These are phyloP conservation scores for Alexandromys fortis DNA, from an alignment of 2,113 vertebrate genomes.

Conservation along the genomic window DNA sequence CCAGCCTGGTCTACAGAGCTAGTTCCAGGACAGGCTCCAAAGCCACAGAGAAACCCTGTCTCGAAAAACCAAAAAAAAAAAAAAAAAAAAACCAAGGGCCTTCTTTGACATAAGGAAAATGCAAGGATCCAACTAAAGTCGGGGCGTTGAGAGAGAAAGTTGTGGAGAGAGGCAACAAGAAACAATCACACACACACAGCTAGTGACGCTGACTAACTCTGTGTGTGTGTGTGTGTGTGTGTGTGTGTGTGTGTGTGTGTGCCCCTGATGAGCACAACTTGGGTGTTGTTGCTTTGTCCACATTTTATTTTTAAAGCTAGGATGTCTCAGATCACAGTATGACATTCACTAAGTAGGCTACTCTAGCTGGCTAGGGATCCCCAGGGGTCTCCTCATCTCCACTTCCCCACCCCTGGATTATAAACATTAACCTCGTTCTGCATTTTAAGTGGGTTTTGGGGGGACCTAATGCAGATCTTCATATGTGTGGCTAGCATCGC, in stretches of 20 bases:
- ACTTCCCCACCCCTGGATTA: no score
- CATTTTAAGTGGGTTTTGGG: neutral
- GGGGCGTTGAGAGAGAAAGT: neutral
- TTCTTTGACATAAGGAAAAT: conserved; percentile 18
- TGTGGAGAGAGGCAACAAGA: neutral
- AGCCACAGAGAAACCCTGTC: no score
- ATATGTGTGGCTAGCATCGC: neutral
- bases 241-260: neutral
- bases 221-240: neutral
- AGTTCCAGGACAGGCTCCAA: no score
- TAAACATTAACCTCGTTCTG: neutral
- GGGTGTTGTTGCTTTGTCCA: no score
- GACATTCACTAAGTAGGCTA: neutral
- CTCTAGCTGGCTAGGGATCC: neutral
- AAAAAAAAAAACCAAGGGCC: neutral
- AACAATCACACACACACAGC: neutral
- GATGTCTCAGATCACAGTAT: neutral
- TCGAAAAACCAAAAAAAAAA: no score
- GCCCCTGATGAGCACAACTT: neutral
- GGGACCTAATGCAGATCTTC: neutral
- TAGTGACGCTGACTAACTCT: neutral
- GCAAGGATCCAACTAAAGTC: neutral
- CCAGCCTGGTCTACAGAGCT: no score
- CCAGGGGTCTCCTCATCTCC: neutral
- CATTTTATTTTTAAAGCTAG: neutral